Conservation (phyloP, 1,140 invertebrate genomes). For the Drosophila kikkawai region DNA sequence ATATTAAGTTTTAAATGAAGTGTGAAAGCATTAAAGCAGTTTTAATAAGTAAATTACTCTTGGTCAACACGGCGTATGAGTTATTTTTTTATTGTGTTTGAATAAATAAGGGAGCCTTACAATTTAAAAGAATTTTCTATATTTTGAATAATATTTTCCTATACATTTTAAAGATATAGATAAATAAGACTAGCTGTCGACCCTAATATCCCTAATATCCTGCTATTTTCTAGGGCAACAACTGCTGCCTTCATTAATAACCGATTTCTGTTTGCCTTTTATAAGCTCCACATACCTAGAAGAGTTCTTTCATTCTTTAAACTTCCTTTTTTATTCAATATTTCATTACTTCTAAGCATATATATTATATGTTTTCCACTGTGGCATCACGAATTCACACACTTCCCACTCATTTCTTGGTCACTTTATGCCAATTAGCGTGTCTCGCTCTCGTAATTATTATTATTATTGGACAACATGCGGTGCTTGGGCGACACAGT, state of each 20-base stretch:
- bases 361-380: background rate
- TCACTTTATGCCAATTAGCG: conserved; percentile 13
- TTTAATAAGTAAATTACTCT: background rate
- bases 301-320: background rate
- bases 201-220: no score
- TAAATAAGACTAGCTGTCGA: no score
- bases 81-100: background rate
- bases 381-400: background rate
- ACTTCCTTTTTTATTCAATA: background rate
- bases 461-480: conserved; percentile 7
- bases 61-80: background rate
- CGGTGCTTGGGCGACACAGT: conserved; percentile 1
- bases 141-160: no score
- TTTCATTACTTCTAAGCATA: background rate
- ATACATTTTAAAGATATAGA: no score
- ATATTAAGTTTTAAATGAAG: no score
- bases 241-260: no score
- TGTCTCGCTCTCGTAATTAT: conserved; percentile 1
- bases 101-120: background rate
- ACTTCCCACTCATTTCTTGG: background rate
- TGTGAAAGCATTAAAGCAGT: background rate
- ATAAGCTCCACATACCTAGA: background rate
- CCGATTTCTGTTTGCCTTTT: no score
- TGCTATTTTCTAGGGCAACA: no score
- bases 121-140: no score